These are phyloP conservation scores for Limnothrissa miodon DNA, from an alignment of 2,113 vertebrate species.

Conservation along the genomic window DNA sequence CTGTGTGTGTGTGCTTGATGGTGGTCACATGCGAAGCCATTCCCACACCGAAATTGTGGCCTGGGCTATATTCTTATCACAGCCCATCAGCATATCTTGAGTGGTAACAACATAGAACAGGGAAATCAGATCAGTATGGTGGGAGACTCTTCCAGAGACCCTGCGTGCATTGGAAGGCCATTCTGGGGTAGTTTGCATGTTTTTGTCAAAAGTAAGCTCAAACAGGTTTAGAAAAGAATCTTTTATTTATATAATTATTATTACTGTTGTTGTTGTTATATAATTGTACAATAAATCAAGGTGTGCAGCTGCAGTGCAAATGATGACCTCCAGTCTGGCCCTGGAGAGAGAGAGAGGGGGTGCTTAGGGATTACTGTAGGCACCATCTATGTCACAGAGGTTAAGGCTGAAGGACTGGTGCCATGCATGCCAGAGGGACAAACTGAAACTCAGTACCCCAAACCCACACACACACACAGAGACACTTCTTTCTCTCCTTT, in stretches of 20 bases:
- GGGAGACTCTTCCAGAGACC: neutral
- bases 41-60: neutral
- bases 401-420: neutral
- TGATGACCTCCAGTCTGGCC: neutral
- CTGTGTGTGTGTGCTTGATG: neutral
- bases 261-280: too few relatives aligned
- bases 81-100: neutral
- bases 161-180: neutral
- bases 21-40: neutral
- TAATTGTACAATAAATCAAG: slow-evolving; percentile 29
- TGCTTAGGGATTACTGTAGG: too few relatives aligned
- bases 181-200: neutral
- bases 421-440: neutral
- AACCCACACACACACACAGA: too few relatives aligned
- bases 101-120: neutral
- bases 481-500: neutral
- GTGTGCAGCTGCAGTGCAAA: slow-evolving; percentile 40
- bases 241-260: slow-evolving; percentile 12
- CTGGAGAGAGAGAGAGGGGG: neutral
- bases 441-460: neutral
- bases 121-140: neutral
- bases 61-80: neutral
- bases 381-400: too few relatives aligned
- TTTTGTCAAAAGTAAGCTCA: neutral
- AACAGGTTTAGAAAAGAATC: slow-evolving; percentile 17